Evolutionary conservation across 2,888 invertebrate species (phyloP).

Genomic region (Bursaphelenchus okinawaensis): DNA sequence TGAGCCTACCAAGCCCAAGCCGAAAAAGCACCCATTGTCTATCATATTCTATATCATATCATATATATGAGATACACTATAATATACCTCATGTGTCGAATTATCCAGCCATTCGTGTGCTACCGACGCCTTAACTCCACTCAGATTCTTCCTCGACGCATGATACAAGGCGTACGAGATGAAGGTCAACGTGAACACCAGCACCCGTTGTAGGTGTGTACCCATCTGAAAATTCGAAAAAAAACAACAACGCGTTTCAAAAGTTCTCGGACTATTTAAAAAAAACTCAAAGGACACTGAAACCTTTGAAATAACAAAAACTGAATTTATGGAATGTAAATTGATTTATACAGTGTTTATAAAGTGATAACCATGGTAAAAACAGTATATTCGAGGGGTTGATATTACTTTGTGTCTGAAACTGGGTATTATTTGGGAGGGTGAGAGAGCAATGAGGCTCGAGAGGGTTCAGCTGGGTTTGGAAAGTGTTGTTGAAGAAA

Average conservation of each 20-base stretch:
- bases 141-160: constrained; percentile 49
- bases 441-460: too few relatives aligned
- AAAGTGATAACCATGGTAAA: background rate
- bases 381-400: too few relatives aligned
- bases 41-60: too few relatives aligned
- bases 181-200: constrained; percentile 48
- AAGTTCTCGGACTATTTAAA: background rate
- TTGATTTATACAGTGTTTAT: background rate
- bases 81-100: constrained; percentile 32
- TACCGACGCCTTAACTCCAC: constrained; percentile 53
- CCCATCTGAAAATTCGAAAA: background rate
- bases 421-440: too few relatives aligned
- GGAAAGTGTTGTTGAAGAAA: too few relatives aligned
- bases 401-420: too few relatives aligned
- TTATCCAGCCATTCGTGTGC: constrained; percentile 49
- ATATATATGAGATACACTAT: too few relatives aligned
- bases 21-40: too few relatives aligned
- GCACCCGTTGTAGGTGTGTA: background rate
- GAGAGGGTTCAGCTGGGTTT: too few relatives aligned
- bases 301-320: background rate
- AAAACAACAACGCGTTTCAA: background rate
- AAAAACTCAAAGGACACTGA: background rate
- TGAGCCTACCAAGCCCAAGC: too few relatives aligned
- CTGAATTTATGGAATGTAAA: background rate
- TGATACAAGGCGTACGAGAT: constrained; percentile 52